Evolutionary conservation across 2,113 vertebrate species (phyloP).

Genomic region (Eclectus roratus): DNA sequence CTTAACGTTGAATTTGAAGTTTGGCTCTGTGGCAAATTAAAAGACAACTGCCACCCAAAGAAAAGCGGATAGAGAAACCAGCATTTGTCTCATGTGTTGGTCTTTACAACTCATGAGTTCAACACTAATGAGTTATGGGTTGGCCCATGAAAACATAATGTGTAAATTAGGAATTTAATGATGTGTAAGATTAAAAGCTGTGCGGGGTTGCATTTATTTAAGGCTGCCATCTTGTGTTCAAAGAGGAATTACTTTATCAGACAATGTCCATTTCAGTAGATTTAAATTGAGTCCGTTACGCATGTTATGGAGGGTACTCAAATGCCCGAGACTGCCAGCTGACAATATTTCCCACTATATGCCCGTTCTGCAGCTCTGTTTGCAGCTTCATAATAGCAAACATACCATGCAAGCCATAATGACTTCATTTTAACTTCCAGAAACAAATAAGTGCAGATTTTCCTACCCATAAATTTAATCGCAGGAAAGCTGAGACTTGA

Average conservation of each 20-base stretch:
- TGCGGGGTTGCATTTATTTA: constrained; percentile 81
- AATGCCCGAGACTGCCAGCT: constrained; percentile 54
- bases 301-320: constrained; percentile 51
- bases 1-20: constrained; percentile 33
- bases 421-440: constrained; percentile 23
- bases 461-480: background rate
- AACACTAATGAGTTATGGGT: constrained; percentile 86
- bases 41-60: constrained; percentile 31
- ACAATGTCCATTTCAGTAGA: constrained; percentile 70
- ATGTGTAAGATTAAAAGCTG: constrained; percentile 85
- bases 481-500: background rate
- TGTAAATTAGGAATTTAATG: constrained; percentile 89
- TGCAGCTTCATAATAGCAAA: constrained; percentile 28
- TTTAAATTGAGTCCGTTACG: constrained; percentile 65
- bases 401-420: background rate
- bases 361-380: constrained; percentile 20
- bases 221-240: constrained; percentile 87
- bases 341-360: constrained; percentile 48
- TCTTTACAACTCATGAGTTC: constrained; percentile 83
- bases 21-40: constrained; percentile 13
- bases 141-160: constrained; percentile 84
- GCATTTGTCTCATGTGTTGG: constrained; percentile 67
- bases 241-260: constrained; percentile 79
- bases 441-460: constrained; percentile 9
- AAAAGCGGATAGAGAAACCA: constrained; percentile 60